Conservation (phyloP, 2,888 invertebrate species). For the Caenorhabditis doughertyi region DNA sequence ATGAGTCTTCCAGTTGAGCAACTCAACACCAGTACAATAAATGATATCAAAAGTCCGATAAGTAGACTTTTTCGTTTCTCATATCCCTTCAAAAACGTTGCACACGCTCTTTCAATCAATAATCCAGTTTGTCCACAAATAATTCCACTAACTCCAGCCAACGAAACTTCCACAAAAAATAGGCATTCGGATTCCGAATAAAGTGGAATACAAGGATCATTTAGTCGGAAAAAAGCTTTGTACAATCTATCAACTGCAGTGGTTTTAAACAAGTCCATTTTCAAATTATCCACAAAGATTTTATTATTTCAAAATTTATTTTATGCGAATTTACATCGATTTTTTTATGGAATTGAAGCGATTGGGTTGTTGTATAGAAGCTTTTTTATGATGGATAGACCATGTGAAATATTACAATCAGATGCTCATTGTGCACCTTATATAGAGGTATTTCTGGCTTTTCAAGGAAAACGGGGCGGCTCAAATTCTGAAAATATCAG, state of each 20-base stretch:
- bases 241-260: conserved; percentile 17
- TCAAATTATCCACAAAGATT: conserved; percentile 20
- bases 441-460: neutral
- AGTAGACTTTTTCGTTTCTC: neutral
- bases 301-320: conserved; percentile 13
- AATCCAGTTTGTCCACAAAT: conserved; percentile 42
- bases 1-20: neutral
- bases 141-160: conserved; percentile 39
- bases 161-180: neutral
- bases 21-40: neutral
- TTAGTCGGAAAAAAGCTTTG: conserved; percentile 10
- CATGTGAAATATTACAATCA: conserved; percentile 6
- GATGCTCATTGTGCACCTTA: conserved; percentile 14
- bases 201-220: conserved; percentile 19
- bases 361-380: conserved; percentile 14
- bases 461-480: too few relatives aligned
- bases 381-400: conserved; percentile 5
- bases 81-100: conserved; percentile 16
- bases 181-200: conserved; percentile 18
- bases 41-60: neutral
- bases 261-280: neutral
- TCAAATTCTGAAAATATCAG: too few relatives aligned
- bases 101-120: conserved; percentile 31
- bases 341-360: conserved; percentile 13
- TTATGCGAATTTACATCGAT: conserved; percentile 16